Evolutionary conservation across 2,888 invertebrate genomes (phyloP), one percentile per base, ranked within the genome.

Genomic region (Hoplodrina blanda): DNA sequence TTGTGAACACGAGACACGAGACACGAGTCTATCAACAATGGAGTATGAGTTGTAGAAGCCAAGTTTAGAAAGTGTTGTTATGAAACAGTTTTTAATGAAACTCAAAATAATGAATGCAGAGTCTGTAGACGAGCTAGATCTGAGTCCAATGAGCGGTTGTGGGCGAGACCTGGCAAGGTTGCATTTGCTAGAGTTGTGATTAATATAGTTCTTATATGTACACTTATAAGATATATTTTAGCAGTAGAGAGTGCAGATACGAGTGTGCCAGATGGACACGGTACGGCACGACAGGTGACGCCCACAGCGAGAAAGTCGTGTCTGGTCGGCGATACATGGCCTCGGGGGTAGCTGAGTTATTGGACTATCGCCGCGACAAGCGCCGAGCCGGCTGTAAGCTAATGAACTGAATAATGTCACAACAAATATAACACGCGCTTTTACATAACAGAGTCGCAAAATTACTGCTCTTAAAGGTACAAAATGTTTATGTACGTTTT

Each of bases 301-400:
- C 92, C 93, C 91, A 93, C 91, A 76, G 82, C 88, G 90, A 88
- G 93, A 93, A 93, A 93, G 92, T 91, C 87, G 85, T 86, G 85
- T 87, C 87, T 83, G 80, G 75, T 81, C 76, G 76, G 77, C 71
- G 69, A 76, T 80, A 74, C 83, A 77, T 69, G 80, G 84, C 84
- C 85, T 81, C 83, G 80, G 76, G 84, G 83, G 84, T 80, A 71
- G 79, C 68, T 76, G 80, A 85, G 70, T 83, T 86, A 87, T 83
- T 81, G 76, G 80, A 75, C 80, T 84, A 81, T 77, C 61, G 68
- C 61, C 53, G 74, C 69, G 77, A 76, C 79, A 73, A 75, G 62
- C 69, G 44, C 54, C 56, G 60, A 68, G 73, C 67, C 52, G 69
- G 64, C 76, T 75, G 62, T 67, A 75, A 77, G 76, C 80, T 83